phyloP scores from a whole-genome alignment of 2,797 vertebrate genomes.

The Xerus rutilus region DNA sequence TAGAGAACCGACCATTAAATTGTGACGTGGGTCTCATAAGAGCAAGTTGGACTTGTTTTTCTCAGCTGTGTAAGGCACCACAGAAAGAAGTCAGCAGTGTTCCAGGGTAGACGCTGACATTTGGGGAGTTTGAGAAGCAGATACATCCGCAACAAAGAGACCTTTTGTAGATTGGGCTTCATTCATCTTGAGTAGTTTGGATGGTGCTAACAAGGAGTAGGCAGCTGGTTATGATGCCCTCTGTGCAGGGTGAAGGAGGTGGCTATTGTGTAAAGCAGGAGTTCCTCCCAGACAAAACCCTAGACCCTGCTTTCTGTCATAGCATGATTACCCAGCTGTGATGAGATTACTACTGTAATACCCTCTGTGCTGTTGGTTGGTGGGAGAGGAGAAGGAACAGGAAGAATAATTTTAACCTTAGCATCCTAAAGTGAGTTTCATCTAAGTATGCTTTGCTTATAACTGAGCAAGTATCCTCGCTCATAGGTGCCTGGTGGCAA shows the following conservation, averaged over 20 bases:
- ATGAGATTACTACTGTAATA: slow-evolving; percentile 49
- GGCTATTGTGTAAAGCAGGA: slow-evolving; percentile 49
- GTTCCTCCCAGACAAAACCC: not conserved
- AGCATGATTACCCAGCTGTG: not conserved
- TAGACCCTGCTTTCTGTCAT: not conserved
- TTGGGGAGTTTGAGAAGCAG: slow-evolving; percentile 71
- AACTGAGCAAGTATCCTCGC: not conserved
- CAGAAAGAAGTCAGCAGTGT: slow-evolving; percentile 56
- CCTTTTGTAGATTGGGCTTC: slow-evolving; percentile 72
- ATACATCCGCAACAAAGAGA: slow-evolving; percentile 62
- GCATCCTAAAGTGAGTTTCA: not conserved
- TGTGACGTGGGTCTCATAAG: not conserved
- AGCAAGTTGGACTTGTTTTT: not conserved
- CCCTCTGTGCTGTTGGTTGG: not conserved
- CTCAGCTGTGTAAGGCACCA: slow-evolving; percentile 55
- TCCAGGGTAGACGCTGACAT: slow-evolving; percentile 43
- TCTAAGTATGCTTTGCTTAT: not conserved
- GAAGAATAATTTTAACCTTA: not conserved
- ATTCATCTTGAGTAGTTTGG: slow-evolving; percentile 71
- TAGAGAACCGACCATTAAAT: slow-evolving; percentile 28
- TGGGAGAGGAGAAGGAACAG: not conserved
- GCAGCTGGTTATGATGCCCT: slow-evolving; percentile 75
- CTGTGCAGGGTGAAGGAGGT: not conserved
- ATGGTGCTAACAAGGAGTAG: slow-evolving; percentile 70
- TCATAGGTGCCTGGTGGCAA: not conserved